Evolutionary conservation across 2,797 vertebrate species (phyloP), one percentile per base, ranked within the genome.

Genomic region (Chaetophractus vellerosus): DNA sequence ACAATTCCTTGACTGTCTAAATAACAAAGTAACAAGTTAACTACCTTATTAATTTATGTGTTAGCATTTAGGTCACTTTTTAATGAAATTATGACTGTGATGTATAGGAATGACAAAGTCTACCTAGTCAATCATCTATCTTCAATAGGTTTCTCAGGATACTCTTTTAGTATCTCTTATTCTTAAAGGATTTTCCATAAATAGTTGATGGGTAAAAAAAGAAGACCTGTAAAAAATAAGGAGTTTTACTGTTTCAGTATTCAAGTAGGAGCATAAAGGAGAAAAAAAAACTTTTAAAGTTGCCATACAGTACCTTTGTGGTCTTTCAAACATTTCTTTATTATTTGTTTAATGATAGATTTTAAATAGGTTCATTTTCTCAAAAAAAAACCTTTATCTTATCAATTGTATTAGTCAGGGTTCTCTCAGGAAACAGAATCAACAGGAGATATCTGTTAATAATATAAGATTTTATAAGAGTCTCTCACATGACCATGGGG

Each of bases 371-470:
- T 89, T 91, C 31, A 94, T 26, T 87, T 93, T 89, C 69, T 75
- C 45, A 45, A 89, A 84, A 38, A 94, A 95, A 33, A 5, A 2
- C 16, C 16, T 12, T 38, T 19, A 90, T 75, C n/a, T 83, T 97
- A n/a, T n/a, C n/a, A n/a, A n/a, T n/a, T n/a, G n/a, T n/a, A n/a
- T n/a, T n/a, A n/a, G n/a, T n/a, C n/a, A n/a, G n/a, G n/a, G n/a
- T n/a, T n/a, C n/a, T n/a, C n/a, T n/a, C n/a, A n/a, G n/a, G n/a
- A n/a, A n/a, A n/a, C n/a, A n/a, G n/a, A n/a, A n/a, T n/a, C n/a
- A n/a, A n/a, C n/a, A n/a, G n/a, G n/a, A n/a, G n/a, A n/a, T n/a
- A n/a, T n/a, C n/a, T n/a, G n/a, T n/a, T n/a, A n/a, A n/a, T n/a
- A n/a, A n/a, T n/a, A n/a, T n/a, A n/a, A n/a, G n/a, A n/a, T n/a